A percentile compares a stretch with the other conserved stretches of the same genome.
These are phyloP conservation scores for Drosophila rubida DNA, from an alignment of 2,888 invertebrate species.

Conservation along the genomic window DNA sequence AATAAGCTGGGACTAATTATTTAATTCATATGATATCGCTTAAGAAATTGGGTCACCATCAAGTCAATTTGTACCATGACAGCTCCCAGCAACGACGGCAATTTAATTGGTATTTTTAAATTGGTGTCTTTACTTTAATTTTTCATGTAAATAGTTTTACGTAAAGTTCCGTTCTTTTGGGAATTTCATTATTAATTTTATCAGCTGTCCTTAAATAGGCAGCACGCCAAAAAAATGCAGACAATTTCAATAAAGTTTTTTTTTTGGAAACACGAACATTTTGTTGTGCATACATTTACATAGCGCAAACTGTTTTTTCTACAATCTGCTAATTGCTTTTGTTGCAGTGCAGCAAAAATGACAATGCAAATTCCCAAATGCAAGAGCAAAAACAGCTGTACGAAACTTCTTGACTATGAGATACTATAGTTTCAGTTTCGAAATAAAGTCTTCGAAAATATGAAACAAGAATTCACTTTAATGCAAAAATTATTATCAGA, in stretches of 20 bases:
- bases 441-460: too few species aligned
- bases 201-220: constrained; percentile 6
- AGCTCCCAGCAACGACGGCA: neutral
- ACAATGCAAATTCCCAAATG: neutral
- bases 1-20: constrained; percentile 46
- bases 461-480: too few species aligned
- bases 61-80: neutral
- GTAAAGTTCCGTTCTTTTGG: constrained; percentile 5
- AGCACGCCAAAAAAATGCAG: constrained; percentile 2
- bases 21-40: constrained; percentile 45
- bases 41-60: constrained; percentile 33
- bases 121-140: neutral
- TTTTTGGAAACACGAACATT: constrained; percentile 10
- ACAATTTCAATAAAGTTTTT: constrained; percentile 36
- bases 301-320: constrained; percentile 10
- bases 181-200: constrained; percentile 27
- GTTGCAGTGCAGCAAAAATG: constrained; percentile 12
- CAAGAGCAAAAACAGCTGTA: neutral
- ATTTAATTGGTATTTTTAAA: neutral
- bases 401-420: neutral
- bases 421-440: neutral
- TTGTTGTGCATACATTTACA: constrained; percentile 13
- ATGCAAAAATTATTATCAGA: constrained; percentile 18
- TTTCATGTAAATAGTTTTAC: constrained; percentile 2
- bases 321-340: constrained; percentile 51